phyloP scores from a whole-genome alignment of 2,797 vertebrate genomes.

The Adelosebastes latens region DNA sequence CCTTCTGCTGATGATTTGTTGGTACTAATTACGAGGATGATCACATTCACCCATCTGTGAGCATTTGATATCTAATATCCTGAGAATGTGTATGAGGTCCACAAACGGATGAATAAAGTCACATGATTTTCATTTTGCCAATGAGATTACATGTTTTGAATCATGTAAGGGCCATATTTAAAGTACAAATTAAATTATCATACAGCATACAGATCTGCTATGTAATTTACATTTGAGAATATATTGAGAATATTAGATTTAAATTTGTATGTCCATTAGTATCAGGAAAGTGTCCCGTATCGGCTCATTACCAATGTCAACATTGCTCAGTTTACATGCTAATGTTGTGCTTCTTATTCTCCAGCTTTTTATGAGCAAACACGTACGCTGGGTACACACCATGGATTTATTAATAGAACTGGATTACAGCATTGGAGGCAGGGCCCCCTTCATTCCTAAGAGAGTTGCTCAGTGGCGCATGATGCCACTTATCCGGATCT shows the following conservation, averaged over 20 bases:
- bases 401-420: no score
- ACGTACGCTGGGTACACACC: no score
- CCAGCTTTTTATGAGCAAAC: not conserved
- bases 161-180: not conserved
- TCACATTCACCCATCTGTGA: constrained; percentile 22
- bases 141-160: not conserved
- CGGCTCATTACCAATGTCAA: not conserved
- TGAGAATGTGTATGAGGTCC: not conserved
- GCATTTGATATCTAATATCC: constrained; percentile 13
- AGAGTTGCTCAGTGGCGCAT: no score
- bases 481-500: no score
- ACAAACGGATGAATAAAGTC: not conserved
- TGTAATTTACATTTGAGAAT: not conserved
- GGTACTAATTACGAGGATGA: constrained; percentile 30
- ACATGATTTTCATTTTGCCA: not conserved
- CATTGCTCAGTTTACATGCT: not conserved
- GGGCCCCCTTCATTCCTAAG: no score
- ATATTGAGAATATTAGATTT: not conserved
- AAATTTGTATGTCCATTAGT: not conserved
- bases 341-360: not conserved
- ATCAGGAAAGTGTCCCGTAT: no score
- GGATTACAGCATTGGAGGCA: no score
- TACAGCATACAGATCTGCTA: not conserved
- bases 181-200: not conserved
- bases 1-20: constrained; percentile 33